Conservation (phyloP, 2,113 vertebrate genomes). For the Phoenicopterus ruber region DNA sequence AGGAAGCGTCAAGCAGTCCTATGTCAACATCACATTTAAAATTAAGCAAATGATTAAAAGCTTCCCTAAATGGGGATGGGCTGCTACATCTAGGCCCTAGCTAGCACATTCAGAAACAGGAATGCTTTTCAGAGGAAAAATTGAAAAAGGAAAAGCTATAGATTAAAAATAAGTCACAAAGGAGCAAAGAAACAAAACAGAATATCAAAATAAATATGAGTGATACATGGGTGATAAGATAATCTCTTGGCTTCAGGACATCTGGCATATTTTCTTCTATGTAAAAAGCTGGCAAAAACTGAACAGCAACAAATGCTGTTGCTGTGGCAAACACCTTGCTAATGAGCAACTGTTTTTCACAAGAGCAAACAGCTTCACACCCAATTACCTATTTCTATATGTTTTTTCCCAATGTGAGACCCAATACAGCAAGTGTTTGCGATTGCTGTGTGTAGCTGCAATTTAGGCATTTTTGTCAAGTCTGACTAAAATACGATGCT, state of each 20-base stretch:
- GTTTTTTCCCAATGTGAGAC: not conserved
- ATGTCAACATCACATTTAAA: not conserved
- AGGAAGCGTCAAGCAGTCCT: not conserved
- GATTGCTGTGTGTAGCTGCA: not conserved
- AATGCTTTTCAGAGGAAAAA: not conserved
- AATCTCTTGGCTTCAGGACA: not conserved
- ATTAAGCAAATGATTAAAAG: not conserved
- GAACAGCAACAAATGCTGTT: not conserved
- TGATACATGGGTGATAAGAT: not conserved
- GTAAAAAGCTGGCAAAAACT: not conserved
- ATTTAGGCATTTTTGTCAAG: not conserved
- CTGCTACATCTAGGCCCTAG: not conserved
- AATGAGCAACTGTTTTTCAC: not conserved
- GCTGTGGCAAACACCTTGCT: not conserved
- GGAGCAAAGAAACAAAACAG: not conserved
- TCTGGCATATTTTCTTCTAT: not conserved
- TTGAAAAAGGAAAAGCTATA: not conserved
- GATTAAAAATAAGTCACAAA: not conserved
- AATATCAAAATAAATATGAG: not conserved
- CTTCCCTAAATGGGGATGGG: not conserved
- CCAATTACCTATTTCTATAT: not conserved
- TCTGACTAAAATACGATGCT: not conserved
- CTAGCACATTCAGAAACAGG: not conserved
- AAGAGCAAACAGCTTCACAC: not conserved
- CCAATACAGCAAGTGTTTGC: not conserved